These are phyloP conservation scores for Oenanthe oenanthe DNA, from an alignment of 2,113 vertebrate genomes.

Conservation along the genomic window DNA sequence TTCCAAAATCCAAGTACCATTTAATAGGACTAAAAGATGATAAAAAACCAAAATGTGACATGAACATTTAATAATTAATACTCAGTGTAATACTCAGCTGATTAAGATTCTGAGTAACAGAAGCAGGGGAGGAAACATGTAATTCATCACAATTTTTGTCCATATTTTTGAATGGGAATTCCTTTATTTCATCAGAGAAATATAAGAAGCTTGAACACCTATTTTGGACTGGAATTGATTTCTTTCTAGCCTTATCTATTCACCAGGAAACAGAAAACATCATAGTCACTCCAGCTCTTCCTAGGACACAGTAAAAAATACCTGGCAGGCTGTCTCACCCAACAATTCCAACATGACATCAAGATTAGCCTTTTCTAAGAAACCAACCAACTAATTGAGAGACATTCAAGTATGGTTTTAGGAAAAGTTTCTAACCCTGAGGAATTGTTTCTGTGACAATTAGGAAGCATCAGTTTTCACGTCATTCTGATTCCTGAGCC, in stretches of 20 bases:
- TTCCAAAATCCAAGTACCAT: not conserved
- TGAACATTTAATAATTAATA: not conserved
- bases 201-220: not conserved
- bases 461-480: not conserved
- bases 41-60: not conserved
- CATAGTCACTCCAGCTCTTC: not conserved
- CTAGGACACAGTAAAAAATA: not conserved
- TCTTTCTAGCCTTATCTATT: not conserved
- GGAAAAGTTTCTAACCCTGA: not conserved
- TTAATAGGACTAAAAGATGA: not conserved
- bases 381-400: not conserved
- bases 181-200: not conserved
- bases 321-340: not conserved
- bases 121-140: not conserved
- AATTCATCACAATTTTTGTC: not conserved
- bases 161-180: not conserved
- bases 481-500: not conserved
- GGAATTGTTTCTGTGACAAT: not conserved
- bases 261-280: not conserved
- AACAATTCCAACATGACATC: not conserved
- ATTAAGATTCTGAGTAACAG: not conserved
- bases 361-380: not conserved
- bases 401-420: not conserved
- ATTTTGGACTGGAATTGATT: not conserved
- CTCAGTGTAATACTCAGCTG: not conserved